These are phyloP conservation scores for Pantherophis guttatus DNA, from an alignment of 2,113 vertebrate species.

Conservation along the genomic window DNA sequence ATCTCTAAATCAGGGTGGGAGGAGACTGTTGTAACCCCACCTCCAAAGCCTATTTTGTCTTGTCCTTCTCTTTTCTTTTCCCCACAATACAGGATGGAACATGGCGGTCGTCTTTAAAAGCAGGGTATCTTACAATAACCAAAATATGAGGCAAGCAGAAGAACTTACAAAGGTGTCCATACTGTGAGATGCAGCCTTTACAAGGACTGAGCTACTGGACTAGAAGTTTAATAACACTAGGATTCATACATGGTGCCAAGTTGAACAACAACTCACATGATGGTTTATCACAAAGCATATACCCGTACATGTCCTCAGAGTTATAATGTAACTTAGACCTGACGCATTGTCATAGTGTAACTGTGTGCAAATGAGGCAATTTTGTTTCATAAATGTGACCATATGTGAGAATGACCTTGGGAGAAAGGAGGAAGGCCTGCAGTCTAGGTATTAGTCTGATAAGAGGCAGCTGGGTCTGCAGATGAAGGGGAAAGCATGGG, in stretches of 20 bases:
- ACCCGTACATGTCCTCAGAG: neutral
- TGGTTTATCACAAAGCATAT: neutral
- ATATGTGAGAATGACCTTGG: neutral
- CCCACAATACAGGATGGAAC: neutral
- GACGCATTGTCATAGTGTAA: neutral
- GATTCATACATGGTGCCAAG: neutral
- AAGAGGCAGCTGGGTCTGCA: neutral
- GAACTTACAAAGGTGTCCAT: neutral
- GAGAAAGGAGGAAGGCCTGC: neutral
- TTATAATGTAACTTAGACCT: neutral
- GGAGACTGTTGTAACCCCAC: neutral
- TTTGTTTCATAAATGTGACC: neutral
- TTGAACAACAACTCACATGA: neutral
- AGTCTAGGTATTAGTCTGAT: neutral
- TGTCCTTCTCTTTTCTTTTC: neutral
- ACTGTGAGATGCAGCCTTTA: neutral
- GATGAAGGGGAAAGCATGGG: neutral
- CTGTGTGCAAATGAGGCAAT: neutral
- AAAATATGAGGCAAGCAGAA: neutral
- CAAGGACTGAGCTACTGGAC: neutral
- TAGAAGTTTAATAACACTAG: neutral
- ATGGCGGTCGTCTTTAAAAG: neutral
- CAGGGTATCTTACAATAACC: neutral
- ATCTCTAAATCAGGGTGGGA: neutral
- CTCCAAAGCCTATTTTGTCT: neutral